Conservation (phyloP, 2,113 vertebrate species). For the Catharus minimus region DNA sequence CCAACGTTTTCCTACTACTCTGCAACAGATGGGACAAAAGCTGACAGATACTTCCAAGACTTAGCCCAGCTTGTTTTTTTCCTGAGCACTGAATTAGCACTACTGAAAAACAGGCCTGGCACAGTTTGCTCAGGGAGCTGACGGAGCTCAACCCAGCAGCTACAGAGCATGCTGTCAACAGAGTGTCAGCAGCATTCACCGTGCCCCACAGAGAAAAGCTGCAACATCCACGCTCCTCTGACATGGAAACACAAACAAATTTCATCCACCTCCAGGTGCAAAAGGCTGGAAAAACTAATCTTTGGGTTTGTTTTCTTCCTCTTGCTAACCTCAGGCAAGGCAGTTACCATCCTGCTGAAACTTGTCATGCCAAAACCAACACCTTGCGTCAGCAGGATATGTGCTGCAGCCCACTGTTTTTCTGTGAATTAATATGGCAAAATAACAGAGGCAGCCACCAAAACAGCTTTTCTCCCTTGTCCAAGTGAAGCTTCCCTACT, state of each 20-base stretch:
- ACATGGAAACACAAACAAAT: not conserved
- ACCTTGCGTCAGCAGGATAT: not conserved
- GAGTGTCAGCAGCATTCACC: not conserved
- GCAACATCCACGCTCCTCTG: not conserved
- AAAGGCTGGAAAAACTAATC: not conserved
- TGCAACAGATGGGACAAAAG: not conserved
- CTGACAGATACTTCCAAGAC: not conserved
- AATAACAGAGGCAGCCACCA: not conserved
- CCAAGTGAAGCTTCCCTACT: not conserved
- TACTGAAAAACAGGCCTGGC: not conserved
- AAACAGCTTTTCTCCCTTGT: not conserved
- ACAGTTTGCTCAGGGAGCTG: not conserved
- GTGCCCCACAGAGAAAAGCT: not conserved
- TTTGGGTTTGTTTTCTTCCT: not conserved
- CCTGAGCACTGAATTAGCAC: not conserved
- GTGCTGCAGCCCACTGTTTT: fast-evolving
- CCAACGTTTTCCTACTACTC: not conserved
- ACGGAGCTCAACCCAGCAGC: not conserved
- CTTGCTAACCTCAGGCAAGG: not conserved
- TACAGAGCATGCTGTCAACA: not conserved
- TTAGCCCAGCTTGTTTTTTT: not conserved
- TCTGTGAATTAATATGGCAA: not conserved
- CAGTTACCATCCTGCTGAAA: not conserved
- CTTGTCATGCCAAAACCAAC: not conserved
- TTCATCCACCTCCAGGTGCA: not conserved